These are phyloP conservation scores for Ceryle rudis DNA, from an alignment of 2,797 vertebrate species.

Conservation along the genomic window DNA sequence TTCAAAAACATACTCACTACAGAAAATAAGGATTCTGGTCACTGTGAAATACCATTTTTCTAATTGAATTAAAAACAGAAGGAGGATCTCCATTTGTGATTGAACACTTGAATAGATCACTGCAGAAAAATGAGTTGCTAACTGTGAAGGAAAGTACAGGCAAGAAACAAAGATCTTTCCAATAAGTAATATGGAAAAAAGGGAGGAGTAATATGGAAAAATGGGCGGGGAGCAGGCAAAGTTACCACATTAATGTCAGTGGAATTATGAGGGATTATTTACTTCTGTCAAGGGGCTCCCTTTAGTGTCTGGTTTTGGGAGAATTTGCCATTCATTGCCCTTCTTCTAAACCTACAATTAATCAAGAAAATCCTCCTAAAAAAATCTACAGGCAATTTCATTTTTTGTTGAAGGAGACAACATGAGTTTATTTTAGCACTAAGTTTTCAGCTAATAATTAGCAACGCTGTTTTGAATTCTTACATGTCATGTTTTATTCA, in stretches of 20 bases:
- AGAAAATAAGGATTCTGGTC: background rate
- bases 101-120: background rate
- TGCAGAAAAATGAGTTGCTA: background rate
- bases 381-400: background rate
- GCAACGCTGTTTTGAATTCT: background rate
- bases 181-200: background rate
- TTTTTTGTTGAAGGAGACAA: background rate
- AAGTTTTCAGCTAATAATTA: background rate
- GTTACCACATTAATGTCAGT: background rate
- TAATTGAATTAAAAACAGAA: background rate
- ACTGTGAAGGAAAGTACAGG: background rate
- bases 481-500: background rate
- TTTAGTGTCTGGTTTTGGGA: background rate
- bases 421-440: background rate
- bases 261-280: background rate
- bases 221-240: fast-evolving
- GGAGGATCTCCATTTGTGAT: background rate
- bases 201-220: fast-evolving
- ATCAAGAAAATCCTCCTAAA: background rate
- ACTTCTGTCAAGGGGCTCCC: background rate
- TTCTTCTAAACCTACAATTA: background rate
- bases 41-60: background rate
- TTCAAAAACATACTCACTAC: background rate
- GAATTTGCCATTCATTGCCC: background rate
- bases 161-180: background rate